phyloP scores from a whole-genome alignment of 37 sponge, comb jelly and placozoan species.

The Mnemiopsis leidyi region DNA sequence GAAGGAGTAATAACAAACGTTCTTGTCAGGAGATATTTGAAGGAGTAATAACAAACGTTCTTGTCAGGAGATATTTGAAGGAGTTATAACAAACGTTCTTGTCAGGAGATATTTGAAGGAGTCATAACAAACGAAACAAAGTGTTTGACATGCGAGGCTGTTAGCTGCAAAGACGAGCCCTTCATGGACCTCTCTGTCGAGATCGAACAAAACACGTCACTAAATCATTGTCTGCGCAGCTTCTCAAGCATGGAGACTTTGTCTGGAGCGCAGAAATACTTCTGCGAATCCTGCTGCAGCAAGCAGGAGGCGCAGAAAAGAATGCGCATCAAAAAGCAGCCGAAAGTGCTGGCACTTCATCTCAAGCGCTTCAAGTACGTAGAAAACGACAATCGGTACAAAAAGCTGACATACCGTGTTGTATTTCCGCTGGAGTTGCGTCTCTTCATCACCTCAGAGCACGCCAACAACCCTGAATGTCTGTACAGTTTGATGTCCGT shows the following conservation, averaged over 20 bases:
- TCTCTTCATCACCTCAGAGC: slow-evolving; percentile 90
- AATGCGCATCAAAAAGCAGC: slow-evolving; percentile 86
- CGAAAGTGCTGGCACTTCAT: slow-evolving; percentile 89
- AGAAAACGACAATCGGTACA: slow-evolving; percentile 79
- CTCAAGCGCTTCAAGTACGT: slow-evolving; percentile 97
- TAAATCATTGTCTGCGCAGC: slow-evolving; percentile 85
- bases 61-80: slow-evolving; percentile 51
- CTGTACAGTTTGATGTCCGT: slow-evolving; percentile 91
- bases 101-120: slow-evolving; percentile 55
- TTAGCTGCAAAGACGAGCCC: slow-evolving; percentile 89
- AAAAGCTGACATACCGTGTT: slow-evolving; percentile 90
- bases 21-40: slow-evolving; percentile 42
- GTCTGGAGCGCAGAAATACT: slow-evolving; percentile 84
- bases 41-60: neutral
- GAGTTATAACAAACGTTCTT: neutral
- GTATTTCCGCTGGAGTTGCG: slow-evolving; percentile 95
- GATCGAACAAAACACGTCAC: slow-evolving; percentile 92
- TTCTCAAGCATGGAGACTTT: slow-evolving; percentile 89
- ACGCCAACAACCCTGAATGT: slow-evolving; percentile 75
- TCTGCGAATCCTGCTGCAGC: slow-evolving; percentile 96
- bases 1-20: too few species aligned
- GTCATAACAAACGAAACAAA: slow-evolving; percentile 89
- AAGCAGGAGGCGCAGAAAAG: slow-evolving; percentile 97
- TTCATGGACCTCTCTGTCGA: slow-evolving; percentile 97
- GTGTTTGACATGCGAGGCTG: slow-evolving; percentile 94